Conservation (phyloP, 2,113 vertebrate species). For the Papio anubis region DNA sequence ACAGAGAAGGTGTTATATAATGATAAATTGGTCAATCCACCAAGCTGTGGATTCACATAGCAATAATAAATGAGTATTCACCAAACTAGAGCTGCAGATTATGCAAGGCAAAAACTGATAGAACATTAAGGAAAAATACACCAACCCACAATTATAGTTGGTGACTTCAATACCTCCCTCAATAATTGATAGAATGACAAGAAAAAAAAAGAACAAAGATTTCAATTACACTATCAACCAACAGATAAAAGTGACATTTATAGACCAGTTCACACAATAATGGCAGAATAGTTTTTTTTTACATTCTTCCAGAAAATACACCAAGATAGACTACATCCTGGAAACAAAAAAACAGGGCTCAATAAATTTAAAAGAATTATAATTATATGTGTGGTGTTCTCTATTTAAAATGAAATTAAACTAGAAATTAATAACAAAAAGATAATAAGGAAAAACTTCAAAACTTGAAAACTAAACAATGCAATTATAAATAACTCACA, state of each 20-base stretch:
- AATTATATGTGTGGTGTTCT: neutral
- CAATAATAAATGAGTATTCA: neutral
- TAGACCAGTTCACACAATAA: neutral
- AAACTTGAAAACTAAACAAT: no score
- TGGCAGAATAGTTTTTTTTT: neutral
- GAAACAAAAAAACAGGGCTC: neutral
- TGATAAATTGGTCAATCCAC: neutral
- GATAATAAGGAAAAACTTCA: no score
- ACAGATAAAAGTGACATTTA: neutral
- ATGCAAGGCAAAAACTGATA: neutral
- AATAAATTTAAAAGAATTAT: neutral
- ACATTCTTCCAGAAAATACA: neutral
- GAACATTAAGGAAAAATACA: neutral
- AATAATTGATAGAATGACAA: neutral
- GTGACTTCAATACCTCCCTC: neutral
- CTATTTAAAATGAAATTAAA: neutral
- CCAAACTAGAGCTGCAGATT: neutral
- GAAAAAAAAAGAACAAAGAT: neutral
- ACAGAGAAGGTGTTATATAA: neutral
- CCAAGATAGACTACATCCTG: neutral
- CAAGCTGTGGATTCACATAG: neutral
- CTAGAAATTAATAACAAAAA: neutral
- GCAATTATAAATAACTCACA: no score
- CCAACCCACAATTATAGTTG: neutral
- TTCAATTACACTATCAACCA: neutral